Evolutionary conservation across 2,888 invertebrate species (phyloP).

Genomic region (Pyrochroa serraticornis): DNA sequence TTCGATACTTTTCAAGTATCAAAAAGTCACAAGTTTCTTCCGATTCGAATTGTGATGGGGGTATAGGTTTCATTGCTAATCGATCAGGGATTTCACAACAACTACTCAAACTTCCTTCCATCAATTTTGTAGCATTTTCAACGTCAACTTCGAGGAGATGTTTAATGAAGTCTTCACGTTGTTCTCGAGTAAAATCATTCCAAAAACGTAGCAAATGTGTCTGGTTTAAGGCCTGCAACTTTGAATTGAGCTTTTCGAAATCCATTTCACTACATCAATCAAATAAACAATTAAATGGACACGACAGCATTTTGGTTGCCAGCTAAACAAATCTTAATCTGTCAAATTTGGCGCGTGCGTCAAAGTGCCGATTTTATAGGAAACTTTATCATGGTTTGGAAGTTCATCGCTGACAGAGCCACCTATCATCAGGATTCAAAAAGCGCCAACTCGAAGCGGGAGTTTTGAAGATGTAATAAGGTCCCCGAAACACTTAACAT

Average conservation of each 20-base stretch:
- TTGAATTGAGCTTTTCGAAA: background rate
- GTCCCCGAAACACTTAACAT: constrained; percentile 10
- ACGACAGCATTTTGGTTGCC: too few relatives aligned
- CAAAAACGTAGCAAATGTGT: background rate
- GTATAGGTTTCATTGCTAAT: constrained; percentile 73
- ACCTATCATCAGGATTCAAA: constrained; percentile 53
- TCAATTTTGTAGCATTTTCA: constrained; percentile 7
- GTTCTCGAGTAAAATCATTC: background rate
- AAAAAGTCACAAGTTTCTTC: constrained; percentile 67
- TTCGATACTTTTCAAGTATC: constrained; percentile 70
- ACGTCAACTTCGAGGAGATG: constrained; percentile 8
- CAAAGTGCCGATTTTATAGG: constrained; percentile 50
- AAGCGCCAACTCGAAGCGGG: constrained; percentile 43
- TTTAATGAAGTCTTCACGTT: background rate
- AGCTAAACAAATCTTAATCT: too few relatives aligned
- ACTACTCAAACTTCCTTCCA: background rate
- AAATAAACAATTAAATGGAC: too few relatives aligned
- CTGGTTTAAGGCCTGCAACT: background rate
- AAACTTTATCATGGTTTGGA: constrained; percentile 62
- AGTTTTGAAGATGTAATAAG: constrained; percentile 39
- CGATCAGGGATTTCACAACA: background rate
- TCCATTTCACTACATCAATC: background rate
- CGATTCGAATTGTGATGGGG: constrained; percentile 78
- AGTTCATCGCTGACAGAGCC: constrained; percentile 56
- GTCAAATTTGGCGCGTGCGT: too few relatives aligned